phyloP scores from a whole-genome alignment of 2,888 invertebrate species.

The Meiosimyza decipiens region DNA sequence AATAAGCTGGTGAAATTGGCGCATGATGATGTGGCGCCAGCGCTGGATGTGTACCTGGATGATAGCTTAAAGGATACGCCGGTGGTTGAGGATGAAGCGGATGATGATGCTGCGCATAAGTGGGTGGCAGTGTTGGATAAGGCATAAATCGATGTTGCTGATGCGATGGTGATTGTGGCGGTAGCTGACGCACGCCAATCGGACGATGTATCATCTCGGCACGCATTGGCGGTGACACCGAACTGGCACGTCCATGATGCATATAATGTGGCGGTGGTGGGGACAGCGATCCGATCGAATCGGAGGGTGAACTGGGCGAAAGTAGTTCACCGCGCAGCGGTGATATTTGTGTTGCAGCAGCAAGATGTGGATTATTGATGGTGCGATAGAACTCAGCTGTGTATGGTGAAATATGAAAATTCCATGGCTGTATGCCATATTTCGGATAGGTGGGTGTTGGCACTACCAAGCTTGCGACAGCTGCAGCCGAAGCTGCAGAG shows the following conservation, averaged over 20 bases:
- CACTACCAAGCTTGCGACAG: slow-evolving; percentile 70
- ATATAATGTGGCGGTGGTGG: slow-evolving; percentile 66
- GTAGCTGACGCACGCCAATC: slow-evolving; percentile 56
- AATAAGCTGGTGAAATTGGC: slow-evolving; percentile 66
- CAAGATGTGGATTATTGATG: slow-evolving; percentile 61
- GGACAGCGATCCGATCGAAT: slow-evolving; percentile 63
- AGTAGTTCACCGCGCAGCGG: slow-evolving; percentile 61
- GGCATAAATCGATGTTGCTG: slow-evolving; percentile 44
- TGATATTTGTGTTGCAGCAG: slow-evolving; percentile 55
- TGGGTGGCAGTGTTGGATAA: slow-evolving; percentile 32
- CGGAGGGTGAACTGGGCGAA: slow-evolving; percentile 64
- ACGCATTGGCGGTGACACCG: slow-evolving; percentile 65
- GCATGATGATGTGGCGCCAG: slow-evolving; percentile 54
- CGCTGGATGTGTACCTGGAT: slow-evolving; percentile 32
- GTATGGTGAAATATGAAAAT: slow-evolving; percentile 64
- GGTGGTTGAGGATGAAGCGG: slow-evolving; percentile 40
- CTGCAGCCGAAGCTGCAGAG: slow-evolving; percentile 56
- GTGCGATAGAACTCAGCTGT: slow-evolving; percentile 65
- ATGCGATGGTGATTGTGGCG: slow-evolving; percentile 44
- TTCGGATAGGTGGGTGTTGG: slow-evolving; percentile 66
- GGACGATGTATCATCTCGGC: slow-evolving; percentile 62
- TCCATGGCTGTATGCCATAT: slow-evolving; percentile 63
- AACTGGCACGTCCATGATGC: slow-evolving; percentile 63
- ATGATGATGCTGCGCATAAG: slow-evolving; percentile 44
- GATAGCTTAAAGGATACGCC: slow-evolving; percentile 43